Percentiles rank a stretch among this genome's conserved stretches.
Conservation (phyloP, 1,140 invertebrate genomes). For the Harpegnathos saltator region DNA sequence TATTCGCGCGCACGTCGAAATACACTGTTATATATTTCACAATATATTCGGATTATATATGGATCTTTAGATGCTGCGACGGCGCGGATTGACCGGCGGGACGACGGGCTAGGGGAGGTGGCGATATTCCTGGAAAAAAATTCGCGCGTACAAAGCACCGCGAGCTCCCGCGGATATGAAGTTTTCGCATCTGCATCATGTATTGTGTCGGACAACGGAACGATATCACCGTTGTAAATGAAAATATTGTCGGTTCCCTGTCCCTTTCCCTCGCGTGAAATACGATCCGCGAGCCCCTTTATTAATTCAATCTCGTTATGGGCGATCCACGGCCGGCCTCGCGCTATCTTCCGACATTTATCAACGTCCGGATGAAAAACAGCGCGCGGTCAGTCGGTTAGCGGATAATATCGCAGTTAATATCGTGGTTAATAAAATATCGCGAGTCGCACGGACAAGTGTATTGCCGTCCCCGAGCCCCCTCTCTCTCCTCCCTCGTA, state of each 20-base stretch:
- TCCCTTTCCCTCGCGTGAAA: conserved; percentile 22
- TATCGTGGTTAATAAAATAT: no score
- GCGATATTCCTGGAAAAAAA: conserved; percentile 47
- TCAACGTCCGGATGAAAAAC: neutral
- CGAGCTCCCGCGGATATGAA: conserved; percentile 34
- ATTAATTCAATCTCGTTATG: conserved; percentile 42
- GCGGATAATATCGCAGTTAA: neutral
- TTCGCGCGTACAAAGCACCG: conserved; percentile 31
- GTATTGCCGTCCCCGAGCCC: no score
- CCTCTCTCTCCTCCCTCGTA: no score
- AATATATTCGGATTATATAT: conserved; percentile 55
- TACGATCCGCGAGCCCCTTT: conserved; percentile 36
- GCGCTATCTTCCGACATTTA: conserved; percentile 1
- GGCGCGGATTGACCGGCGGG: no score
- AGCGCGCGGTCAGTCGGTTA: no score
- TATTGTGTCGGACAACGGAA: conserved; percentile 57
- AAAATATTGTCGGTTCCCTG: conserved; percentile 54
- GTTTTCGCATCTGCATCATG: conserved; percentile 50
- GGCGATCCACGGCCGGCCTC: no score
- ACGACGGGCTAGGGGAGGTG: no score
- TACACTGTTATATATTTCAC: conserved; percentile 54
- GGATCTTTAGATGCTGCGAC: conserved; percentile 51
- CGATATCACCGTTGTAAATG: conserved; percentile 53
- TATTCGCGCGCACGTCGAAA: conserved; percentile 15
- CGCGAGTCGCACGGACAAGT: no score